These are phyloP conservation scores for Callipepla squamata DNA, from an alignment of 2,113 vertebrate species.

Conservation along the genomic window DNA sequence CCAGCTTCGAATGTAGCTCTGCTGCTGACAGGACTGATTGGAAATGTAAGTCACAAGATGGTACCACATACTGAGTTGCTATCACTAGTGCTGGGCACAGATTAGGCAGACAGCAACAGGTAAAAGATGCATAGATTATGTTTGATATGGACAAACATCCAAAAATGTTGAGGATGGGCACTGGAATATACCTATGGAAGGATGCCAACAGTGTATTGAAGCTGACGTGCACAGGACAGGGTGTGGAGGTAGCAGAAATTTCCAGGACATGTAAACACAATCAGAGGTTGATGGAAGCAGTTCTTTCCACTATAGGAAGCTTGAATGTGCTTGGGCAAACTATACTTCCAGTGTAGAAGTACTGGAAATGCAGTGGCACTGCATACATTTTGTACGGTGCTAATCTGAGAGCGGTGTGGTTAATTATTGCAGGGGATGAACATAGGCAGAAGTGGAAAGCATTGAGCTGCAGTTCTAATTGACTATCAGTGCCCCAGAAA, in stretches of 20 bases:
- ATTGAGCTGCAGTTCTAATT: neutral
- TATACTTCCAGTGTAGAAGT: fast-evolving
- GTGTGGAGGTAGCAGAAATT: neutral
- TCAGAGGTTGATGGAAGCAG: neutral
- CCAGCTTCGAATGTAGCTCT: neutral
- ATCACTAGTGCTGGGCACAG: neutral
- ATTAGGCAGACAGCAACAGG: neutral
- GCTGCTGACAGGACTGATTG: neutral
- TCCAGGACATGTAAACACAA: fast-evolving
- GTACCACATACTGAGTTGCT: neutral
- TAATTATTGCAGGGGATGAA: neutral
- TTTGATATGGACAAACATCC: neutral
- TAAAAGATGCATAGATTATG: neutral
- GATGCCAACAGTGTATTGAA: neutral
- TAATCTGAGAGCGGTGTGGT: neutral
- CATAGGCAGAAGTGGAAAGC: neutral
- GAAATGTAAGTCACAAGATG: neutral
- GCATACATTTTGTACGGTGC: fast-evolving
- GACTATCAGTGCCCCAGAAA: neutral
- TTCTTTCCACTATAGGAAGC: neutral
- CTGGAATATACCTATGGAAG: neutral
- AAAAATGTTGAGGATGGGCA: neutral
- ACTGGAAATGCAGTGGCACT: neutral
- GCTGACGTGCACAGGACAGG: too few species aligned
- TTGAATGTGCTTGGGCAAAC: neutral